Percentiles rank a stretch among this genome's conserved stretches.
phyloP scores from a whole-genome alignment of 2,888 invertebrate species.

The Cacoxenus indagator region DNA sequence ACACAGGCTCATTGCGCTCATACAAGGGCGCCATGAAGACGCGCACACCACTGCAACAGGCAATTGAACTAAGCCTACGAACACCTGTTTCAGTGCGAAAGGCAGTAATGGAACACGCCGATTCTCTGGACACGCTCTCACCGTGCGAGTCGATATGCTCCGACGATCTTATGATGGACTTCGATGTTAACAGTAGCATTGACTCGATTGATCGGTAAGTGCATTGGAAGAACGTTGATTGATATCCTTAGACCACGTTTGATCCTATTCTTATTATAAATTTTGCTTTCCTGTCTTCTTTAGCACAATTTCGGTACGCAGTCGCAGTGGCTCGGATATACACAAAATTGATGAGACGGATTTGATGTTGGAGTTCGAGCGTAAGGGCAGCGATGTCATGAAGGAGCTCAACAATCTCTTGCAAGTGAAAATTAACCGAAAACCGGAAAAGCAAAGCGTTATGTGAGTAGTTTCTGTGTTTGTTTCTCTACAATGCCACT shows the following conservation, averaged over 20 bases:
- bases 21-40: conserved; percentile 63
- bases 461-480: conserved; percentile 56
- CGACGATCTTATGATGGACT: conserved; percentile 91
- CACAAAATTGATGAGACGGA: conserved; percentile 73
- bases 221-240: neutral
- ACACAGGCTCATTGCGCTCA: conserved; percentile 64
- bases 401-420: conserved; percentile 74
- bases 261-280: neutral
- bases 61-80: conserved; percentile 69
- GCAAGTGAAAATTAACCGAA: conserved; percentile 66
- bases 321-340: conserved; percentile 71
- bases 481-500: conserved; percentile 18
- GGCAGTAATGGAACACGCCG: conserved; percentile 74
- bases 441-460: conserved; percentile 62
- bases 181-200: conserved; percentile 74
- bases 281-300: neutral
- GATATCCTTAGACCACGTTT: neutral
- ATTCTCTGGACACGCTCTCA: conserved; percentile 86
- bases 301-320: conserved; percentile 65
- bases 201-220: conserved; percentile 69
- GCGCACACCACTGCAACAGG: conserved; percentile 66
- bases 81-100: conserved; percentile 68
- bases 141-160: conserved; percentile 86
- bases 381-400: conserved; percentile 72
- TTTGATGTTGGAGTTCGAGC: conserved; percentile 71